Evolutionary conservation across 2,113 vertebrate genomes (phyloP), one percentile per base, ranked within the genome.

Genomic region (Meriones unguiculatus): DNA sequence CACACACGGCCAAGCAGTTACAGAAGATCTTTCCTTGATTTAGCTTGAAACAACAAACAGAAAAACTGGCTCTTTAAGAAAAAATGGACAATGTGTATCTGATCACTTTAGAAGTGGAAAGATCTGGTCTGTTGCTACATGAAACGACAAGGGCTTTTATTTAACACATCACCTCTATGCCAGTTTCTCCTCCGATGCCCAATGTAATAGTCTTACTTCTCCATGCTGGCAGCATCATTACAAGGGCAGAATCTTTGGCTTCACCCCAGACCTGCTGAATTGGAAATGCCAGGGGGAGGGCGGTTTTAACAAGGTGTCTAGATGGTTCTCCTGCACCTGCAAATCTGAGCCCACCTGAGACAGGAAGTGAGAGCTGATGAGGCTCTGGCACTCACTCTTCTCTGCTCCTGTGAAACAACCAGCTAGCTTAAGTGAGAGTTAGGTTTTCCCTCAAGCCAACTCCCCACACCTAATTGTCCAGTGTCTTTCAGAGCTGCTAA

Each of bases 151-250:
- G 73, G 9, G 13, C 57, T 73, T 52, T 89, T 80, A 62, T 72
- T 93, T 38, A 80, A 46, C 38, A 52, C 0, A 57, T 90, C 18
- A 87, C 15, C 28, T 52, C 35, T 76, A 52, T 59, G 62, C 81
- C 52, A 54, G 64, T 92, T 87, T 87, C 62, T 96, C 86, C 30
- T 90, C 69, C 73, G 92, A 59, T 17, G 3, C 65, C 46, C 57
- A 38, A 2, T 32, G 67, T 41, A n/a, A 87, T n/a, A 87, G 5
- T 12, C 30, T 1, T 38, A n/a, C 65, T 78, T 92, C 24, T 87
- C 67, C 65, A 7, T 65, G 11, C 57, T 46, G 59, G 25, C 0
- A 82, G 28, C 17, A 64, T 41, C 52, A 35, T 41, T 69, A 77
- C 35, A 76, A 70, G 69, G 25, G 30, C 92, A 75, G 46, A 59